phyloP scores from a whole-genome alignment of 2,888 invertebrate genomes.

The Glaucopsyche alexis region DNA sequence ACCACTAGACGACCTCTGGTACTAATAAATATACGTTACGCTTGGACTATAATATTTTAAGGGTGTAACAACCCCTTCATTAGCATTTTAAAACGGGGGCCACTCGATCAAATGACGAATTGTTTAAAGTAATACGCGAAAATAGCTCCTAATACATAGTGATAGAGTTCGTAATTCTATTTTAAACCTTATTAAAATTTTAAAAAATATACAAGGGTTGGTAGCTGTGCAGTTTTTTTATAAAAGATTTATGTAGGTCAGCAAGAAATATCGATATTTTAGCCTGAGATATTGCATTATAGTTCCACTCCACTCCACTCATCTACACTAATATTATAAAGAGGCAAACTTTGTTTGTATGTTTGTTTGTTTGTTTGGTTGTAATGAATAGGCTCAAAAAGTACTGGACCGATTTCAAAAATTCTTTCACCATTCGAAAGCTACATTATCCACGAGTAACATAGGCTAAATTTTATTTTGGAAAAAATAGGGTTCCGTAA shows the following conservation, averaged over 20 bases:
- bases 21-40: conserved; percentile 31
- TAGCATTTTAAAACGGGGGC: conserved; percentile 60
- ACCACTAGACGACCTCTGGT: no score
- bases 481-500: no score
- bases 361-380: no score
- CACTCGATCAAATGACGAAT: conserved; percentile 42
- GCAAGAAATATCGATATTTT: not conserved
- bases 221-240: conserved; percentile 39
- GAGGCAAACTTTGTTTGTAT: no score
- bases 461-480: no score
- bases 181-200: conserved; percentile 23
- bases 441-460: no score
- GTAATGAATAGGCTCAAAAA: no score
- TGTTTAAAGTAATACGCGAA: conserved; percentile 30
- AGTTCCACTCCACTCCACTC: no score
- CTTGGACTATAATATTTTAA: conserved; percentile 39
- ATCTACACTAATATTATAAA: no score
- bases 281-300: conserved; percentile 1
- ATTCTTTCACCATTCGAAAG: no score
- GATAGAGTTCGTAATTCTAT: conserved; percentile 20
- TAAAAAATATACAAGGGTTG: conserved; percentile 33
- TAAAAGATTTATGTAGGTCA: conserved; percentile 56
- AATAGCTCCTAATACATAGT: conserved; percentile 25
- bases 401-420: no score
- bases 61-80: conserved; percentile 52